Evolutionary conservation across 2,888 invertebrate species (phyloP).

Genomic region (Neria commutata): DNA sequence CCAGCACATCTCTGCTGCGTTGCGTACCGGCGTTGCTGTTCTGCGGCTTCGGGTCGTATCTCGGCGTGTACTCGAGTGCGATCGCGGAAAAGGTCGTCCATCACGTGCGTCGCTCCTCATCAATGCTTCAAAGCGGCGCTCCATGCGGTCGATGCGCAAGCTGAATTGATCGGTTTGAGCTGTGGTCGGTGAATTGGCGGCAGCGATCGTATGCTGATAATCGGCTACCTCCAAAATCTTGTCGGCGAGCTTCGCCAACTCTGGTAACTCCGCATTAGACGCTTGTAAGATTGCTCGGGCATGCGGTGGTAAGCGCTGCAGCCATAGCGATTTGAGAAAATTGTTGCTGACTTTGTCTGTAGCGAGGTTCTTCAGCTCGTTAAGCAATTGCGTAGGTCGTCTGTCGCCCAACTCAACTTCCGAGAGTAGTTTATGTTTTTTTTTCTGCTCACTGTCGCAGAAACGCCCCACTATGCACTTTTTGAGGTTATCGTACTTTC

Average conservation of each 20-base stretch:
- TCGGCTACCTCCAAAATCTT: conserved; percentile 15
- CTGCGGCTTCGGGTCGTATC: not conserved
- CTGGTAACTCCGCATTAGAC: conserved; percentile 13
- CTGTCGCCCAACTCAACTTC: conserved; percentile 29
- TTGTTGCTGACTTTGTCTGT: conserved; percentile 17
- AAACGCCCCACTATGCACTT: conserved; percentile 26
- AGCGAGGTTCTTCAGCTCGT: conserved; percentile 23
- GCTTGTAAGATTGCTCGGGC: conserved; percentile 21
- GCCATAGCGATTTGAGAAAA: conserved; percentile 21
- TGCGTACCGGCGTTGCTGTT: not conserved
- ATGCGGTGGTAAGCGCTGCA: conserved; percentile 12
- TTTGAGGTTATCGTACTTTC: conserved; percentile 30
- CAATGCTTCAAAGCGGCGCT: not conserved
- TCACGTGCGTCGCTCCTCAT: not conserved
- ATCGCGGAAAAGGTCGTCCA: not conserved
- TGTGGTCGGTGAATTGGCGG: not conserved
- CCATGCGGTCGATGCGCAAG: not conserved
- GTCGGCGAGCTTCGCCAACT: conserved; percentile 12
- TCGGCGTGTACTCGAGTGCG: not conserved
- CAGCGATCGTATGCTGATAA: not conserved
- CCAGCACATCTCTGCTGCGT: conserved; percentile 15
- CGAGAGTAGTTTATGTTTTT: conserved; percentile 25
- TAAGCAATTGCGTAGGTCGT: conserved; percentile 28
- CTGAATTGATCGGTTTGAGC: not conserved
- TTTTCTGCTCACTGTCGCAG: conserved; percentile 30